Evolutionary conservation across 2,113 vertebrate species (phyloP).

Genomic region (Toxostoma redivivum): DNA sequence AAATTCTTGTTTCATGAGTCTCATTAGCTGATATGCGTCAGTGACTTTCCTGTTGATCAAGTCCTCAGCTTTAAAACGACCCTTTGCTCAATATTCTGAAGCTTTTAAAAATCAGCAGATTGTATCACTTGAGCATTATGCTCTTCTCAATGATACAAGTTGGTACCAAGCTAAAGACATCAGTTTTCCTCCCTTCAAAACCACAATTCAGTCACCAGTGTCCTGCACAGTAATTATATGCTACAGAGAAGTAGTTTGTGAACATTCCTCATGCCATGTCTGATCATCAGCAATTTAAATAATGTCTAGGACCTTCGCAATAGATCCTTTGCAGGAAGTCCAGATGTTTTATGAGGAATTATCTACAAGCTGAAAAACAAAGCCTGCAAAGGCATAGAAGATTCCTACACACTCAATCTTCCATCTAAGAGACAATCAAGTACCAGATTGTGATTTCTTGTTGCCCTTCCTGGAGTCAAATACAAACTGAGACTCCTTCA

Average conservation of each 20-base stretch:
- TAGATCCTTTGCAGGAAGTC: not conserved
- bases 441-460: not conserved
- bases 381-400: not conserved
- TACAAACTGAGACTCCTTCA: not conserved
- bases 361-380: not conserved
- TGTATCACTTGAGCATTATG: not conserved
- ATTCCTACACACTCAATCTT: not conserved
- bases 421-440: not conserved
- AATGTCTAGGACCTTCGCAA: rapidly evolving
- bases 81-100: not conserved
- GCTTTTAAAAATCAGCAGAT: not conserved
- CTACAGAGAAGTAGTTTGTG: not conserved
- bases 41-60: not conserved
- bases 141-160: not conserved
- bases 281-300: not conserved
- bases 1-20: not conserved
- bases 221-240: not conserved
- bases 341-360: not conserved
- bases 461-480: not conserved
- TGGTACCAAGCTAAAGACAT: not conserved
- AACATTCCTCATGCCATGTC: not conserved
- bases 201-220: not conserved
- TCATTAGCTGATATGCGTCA: not conserved
- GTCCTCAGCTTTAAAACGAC: not conserved
- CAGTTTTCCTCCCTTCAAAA: not conserved